Evolutionary conservation across 2,113 vertebrate genomes (phyloP), one percentile per base, ranked within the genome.

Genomic region (Nematolebias whitei): DNA sequence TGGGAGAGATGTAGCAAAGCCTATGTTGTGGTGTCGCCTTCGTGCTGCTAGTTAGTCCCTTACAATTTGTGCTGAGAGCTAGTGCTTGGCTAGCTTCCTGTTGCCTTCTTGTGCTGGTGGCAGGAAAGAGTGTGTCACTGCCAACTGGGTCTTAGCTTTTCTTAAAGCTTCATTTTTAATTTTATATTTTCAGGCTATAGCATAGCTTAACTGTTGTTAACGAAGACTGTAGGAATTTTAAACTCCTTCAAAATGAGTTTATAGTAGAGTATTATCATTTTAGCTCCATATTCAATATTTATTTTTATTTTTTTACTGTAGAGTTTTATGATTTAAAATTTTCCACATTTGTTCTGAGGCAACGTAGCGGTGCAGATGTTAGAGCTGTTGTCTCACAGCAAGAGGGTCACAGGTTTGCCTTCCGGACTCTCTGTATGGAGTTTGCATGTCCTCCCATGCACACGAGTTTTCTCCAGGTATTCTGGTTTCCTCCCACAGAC

Each of bases 91-190:
- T 59, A 68, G 65, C 44, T 63, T 85, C 79, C 79, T 80, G 62
- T 71, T 83, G 78, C 76, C 72, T 77, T 78, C 72, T 71, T 84
- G 80, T 89, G 86, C 78, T 83, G 54, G 58, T 86, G 79, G 78
- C 74, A 80, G 68, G 57, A 58, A 13, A 78, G 29, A 74, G 40
- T 24, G 59, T 64, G 29, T 54, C 52, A 15, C 59, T 85, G 82
- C 83, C 85, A 88, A 88, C 57, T 79, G 68, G 82, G 77, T 62
- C 79, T 86, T 74, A 85, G 80, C 75, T 63, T 67, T 62, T 60
- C 78, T 85, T 74, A 83, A 70, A 86, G 74, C 79, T 56, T 58
- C 55, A 54, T 68, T 67, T 54, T 39, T 71, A 62, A 51, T 65
- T 47, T 53, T 16, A n/a, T n/a, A n/a, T 35, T 26, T 40, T 62